Base-by-base conservation (phyloP, 53 echinoderm and acorn worm genomes). In the Holothuria leucospilota region DNA sequence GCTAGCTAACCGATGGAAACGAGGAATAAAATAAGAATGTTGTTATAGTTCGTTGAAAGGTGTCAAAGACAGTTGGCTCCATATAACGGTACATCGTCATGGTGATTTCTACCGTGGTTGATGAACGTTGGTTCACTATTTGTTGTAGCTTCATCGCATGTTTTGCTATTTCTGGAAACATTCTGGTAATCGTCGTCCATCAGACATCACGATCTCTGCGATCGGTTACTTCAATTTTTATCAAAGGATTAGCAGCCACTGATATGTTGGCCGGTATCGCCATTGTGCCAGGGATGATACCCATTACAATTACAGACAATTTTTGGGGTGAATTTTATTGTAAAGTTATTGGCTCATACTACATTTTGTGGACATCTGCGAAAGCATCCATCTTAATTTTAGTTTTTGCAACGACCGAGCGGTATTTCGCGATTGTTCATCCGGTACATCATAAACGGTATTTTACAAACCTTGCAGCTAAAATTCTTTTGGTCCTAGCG, bases 381-480 rank as follows among this genome's bases (percentile, higher is more conserved):
- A 94, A 94, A 60, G 93, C 96, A n/a, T 96, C 96, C 12, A 78
- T 96, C 26, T 84, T 96, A 51, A 94, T 89, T 38, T 63, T 96
- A 51, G 87, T 90, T n/a, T 91, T 93, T 51, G 94, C 93, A 62
- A 94, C 96, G 5, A 67, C 82, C 28, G 96, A 96, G 77, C 90
- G 96, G 16, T 96, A 90, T 80, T 85, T 94, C n/a, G 89, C 96
- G 20, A 78, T 93, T 26, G 87, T 87, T 21, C 82, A 90, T 68
- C 93, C 93, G 61, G 49, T 93, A 42, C 69, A 81, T 64, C 90
- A 93, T 58, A 87, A 84, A 78, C 82, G 90, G 25, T 86, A 87
- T 46, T 89, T 93, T 56, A 93, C 70, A 66, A 82, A 67, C 10
- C 51, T 62, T 6, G 74, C 74, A 18, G 93, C 93, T 16, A 87